phyloP scores from a whole-genome alignment of 2,113 vertebrate species.

The Illadopsis cleaveri region DNA sequence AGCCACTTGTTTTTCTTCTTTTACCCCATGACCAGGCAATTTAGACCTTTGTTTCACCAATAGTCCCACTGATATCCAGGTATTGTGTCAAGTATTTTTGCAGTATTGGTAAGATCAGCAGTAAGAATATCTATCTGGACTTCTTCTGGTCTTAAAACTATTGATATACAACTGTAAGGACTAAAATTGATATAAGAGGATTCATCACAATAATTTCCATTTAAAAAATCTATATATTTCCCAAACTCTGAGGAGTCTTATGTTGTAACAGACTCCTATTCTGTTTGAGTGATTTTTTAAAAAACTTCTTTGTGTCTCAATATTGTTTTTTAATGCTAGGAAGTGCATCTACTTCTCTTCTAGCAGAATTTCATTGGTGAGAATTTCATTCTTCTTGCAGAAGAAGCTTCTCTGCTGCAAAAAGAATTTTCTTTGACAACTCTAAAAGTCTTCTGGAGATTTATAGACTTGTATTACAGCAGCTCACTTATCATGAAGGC shows the following conservation, averaged over 20 bases:
- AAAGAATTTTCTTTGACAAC: background rate
- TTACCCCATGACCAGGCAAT: background rate
- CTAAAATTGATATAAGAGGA: background rate
- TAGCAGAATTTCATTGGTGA: background rate
- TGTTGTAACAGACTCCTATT: background rate
- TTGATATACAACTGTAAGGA: background rate
- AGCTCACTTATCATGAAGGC: background rate
- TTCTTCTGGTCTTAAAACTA: background rate
- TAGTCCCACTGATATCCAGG: background rate
- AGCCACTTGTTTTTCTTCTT: background rate
- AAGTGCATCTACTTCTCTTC: background rate
- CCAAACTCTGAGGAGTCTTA: background rate
- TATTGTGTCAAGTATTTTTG: background rate
- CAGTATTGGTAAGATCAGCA: background rate
- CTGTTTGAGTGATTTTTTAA: background rate
- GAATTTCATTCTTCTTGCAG: background rate
- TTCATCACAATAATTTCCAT: background rate
- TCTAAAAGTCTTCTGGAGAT: background rate
- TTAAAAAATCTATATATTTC: background rate
- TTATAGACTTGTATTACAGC: background rate
- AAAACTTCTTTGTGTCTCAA: background rate
- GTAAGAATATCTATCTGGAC: background rate
- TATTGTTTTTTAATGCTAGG: background rate
- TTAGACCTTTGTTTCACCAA: background rate
- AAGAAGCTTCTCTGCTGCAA: background rate